These are phyloP conservation scores for Drosophila lutescens DNA, from an alignment of 2,888 invertebrate species.

Conservation along the genomic window DNA sequence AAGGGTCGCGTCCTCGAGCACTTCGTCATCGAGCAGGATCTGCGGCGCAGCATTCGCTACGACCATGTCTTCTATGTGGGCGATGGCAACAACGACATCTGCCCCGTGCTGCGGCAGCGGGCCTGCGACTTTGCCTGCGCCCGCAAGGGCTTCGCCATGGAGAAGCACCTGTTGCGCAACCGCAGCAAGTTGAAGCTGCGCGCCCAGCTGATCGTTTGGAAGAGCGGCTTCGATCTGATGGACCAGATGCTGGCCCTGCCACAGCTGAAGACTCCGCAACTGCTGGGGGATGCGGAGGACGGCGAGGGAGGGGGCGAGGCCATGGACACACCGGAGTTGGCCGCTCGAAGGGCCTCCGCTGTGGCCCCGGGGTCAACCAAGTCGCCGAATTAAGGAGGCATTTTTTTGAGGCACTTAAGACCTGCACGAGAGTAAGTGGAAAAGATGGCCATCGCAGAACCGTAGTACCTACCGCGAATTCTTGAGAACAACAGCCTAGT, in stretches of 20 bases:
- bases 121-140: conserved; percentile 88
- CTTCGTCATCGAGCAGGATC: conserved; percentile 86
- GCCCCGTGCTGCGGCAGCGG: conserved; percentile 88
- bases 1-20: conserved; percentile 90
- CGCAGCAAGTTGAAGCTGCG: conserved; percentile 73
- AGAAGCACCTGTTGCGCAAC: conserved; percentile 78
- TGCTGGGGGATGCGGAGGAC: not conserved
- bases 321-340: conserved; percentile 38
- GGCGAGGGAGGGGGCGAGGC: not conserved
- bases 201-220: conserved; percentile 80
- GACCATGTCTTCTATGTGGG: conserved; percentile 88
- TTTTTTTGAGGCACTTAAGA: not conserved
- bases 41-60: conserved; percentile 84
- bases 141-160: conserved; percentile 85
- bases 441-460: not conserved
- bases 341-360: conserved; percentile 54
- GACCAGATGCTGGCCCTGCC: conserved; percentile 69
- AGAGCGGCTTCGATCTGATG: conserved; percentile 81
- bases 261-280: conserved; percentile 41
- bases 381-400: conserved; percentile 24
- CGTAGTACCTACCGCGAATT: not conserved
- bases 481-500: not conserved
- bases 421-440: not conserved
- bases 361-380: conserved; percentile 25
- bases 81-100: conserved; percentile 92